A percentile compares a stretch with the other conserved stretches of the same genome.
These are phyloP conservation scores for Patella ulyssiponensis DNA, from an alignment of 2,888 invertebrate species.

Conservation along the genomic window DNA sequence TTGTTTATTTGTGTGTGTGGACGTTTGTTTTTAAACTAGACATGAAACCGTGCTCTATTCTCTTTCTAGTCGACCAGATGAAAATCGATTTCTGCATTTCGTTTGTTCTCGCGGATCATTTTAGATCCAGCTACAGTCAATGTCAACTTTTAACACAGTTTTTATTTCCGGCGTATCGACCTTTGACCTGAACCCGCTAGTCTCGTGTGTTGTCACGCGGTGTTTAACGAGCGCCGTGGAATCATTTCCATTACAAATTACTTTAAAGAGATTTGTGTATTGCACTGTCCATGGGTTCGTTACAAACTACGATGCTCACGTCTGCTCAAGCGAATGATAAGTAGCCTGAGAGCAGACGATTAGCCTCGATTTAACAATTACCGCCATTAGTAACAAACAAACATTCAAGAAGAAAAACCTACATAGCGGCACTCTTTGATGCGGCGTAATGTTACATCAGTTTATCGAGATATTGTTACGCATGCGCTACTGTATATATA, in stretches of 20 bases:
- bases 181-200: not conserved
- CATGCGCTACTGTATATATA: conserved; percentile 5
- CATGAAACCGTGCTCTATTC: too few species aligned
- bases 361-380: conserved; percentile 10
- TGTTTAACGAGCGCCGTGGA: not conserved
- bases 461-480: not conserved
- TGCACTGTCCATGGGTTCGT: too few species aligned
- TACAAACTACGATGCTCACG: too few species aligned
- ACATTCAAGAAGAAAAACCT: not conserved
- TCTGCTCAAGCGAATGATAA: not conserved
- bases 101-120: not conserved
- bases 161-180: conserved; percentile 6
- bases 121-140: not conserved
- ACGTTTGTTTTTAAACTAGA: too few species aligned
- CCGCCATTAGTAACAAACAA: conserved; percentile 9
- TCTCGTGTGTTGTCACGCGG: conserved; percentile 7
- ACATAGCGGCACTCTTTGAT: not conserved
- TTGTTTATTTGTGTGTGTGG: too few species aligned
- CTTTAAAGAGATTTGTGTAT: too few species aligned
- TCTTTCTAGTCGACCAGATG: too few species aligned
- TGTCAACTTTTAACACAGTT: conserved; percentile 2
- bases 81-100: conserved; percentile 1
- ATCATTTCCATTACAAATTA: not conserved
- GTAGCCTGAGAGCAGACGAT: conserved; percentile 2
- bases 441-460: not conserved